A percentile compares a stretch with the other conserved stretches of the same genome.
These are phyloP conservation scores for Parauchenoglanis ngamensis DNA, from an alignment of 2,797 vertebrate species.

Conservation along the genomic window DNA sequence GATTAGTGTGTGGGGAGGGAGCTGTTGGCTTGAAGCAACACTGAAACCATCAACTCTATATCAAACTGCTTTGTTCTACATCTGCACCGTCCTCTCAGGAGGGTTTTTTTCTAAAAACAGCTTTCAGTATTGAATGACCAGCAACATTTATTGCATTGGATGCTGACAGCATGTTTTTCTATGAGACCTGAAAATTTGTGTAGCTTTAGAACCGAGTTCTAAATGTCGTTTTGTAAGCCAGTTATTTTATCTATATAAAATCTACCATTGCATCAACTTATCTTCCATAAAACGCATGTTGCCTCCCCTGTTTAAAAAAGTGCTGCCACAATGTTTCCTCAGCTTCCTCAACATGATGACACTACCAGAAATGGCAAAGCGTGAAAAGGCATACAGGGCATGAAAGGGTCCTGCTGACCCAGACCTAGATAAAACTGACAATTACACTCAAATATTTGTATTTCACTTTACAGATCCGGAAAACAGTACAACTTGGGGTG, in stretches of 20 bases:
- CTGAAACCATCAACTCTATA: constrained; percentile 41
- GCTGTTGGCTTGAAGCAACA: constrained; percentile 53
- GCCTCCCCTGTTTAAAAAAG: constrained; percentile 6
- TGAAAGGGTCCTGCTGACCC: constrained; percentile 28
- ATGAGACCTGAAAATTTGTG: constrained; percentile 1
- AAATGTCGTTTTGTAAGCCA: constrained; percentile 3
- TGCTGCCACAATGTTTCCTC: constrained; percentile 28
- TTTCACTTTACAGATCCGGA: constrained; percentile 1
- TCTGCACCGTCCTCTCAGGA: constrained; percentile 48
- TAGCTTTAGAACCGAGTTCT: constrained; percentile 10
- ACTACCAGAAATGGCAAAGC: constrained; percentile 28
- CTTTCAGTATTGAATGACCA: constrained; percentile 33
- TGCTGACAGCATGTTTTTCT: constrained; percentile 36
- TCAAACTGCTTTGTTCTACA: constrained; percentile 47
- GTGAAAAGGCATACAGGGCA: not conserved
- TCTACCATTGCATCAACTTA: constrained; percentile 25
- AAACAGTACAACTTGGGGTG: not conserved
- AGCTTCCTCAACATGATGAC: constrained; percentile 27
- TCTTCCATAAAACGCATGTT: constrained; percentile 17
- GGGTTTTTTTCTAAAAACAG: constrained; percentile 29
- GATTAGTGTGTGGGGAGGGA: constrained; percentile 54
- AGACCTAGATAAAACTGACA: constrained; percentile 30
- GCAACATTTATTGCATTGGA: constrained; percentile 27
- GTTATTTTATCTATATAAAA: constrained; percentile 23
- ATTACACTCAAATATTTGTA: constrained; percentile 17